Base-by-base conservation (phyloP, 2,113 vertebrate species). In the Aythya baeri region DNA sequence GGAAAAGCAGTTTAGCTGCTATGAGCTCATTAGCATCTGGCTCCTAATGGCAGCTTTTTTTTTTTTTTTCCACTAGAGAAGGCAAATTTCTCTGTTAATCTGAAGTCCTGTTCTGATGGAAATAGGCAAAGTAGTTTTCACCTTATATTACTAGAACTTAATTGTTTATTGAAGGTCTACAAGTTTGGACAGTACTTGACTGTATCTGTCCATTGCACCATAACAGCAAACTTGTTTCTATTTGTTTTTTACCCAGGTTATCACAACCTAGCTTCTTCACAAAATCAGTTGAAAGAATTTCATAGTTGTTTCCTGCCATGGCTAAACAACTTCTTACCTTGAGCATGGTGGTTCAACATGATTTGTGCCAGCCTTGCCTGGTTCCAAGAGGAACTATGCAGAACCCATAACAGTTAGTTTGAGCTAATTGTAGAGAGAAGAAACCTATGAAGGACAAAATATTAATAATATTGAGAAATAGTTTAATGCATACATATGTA, bases 201-300 rank as follows among this genome's bases (percentile, higher is more conserved):
- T 81, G 1, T 46, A 7, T 54, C 14, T 65, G 73, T 77, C 36
- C 13, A 9, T 81, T 0, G 0, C 36, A 77, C n/a, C 52, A 0
- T 38, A 93, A 36, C 31, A 65, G 27, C 32, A 11, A 52, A 49
- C 18, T 41, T 83, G 26, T 21, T 75, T 18, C 18, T 50, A 9
- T 68, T 85, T 77, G 25, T 29, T 73, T 83, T 84, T 82, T 22
- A n/a, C 27, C 10, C 55, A 18, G 50, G 27, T 34, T 63, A 17
- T 67, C 36, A 6, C 36, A 81, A 10, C 9, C 22, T 58, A 18
- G 3, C 79, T 77, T 78, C 36, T 85, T 83, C 52, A 52, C 34
- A 78, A 46, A 78, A 65, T 44, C 36, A 22, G 14, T 50, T 43
- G 9, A 49, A 91, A 82, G 31, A 70, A 79, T 83, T 68, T 58